Base-by-base conservation (phyloP, 2,888 invertebrate genomes). In the Gryllus longicercus region DNA sequence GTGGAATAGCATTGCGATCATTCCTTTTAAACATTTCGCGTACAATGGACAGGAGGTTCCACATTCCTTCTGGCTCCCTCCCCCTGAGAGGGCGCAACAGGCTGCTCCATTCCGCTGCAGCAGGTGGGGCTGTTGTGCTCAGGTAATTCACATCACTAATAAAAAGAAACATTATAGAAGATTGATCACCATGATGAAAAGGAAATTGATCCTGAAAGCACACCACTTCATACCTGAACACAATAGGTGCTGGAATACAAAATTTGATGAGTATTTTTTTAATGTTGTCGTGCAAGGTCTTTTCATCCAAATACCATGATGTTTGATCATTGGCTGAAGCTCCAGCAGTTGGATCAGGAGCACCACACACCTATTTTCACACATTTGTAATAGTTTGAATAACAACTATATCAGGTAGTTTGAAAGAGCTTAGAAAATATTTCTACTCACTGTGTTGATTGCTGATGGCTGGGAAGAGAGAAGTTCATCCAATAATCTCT, bases 301-400 rank as follows among this genome's bases (percentile, higher is more conserved):
- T 95, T 87, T 97, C 97, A 87, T 99, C 98, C 84, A 99, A 90
- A 88, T 96, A 98, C 99, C 99, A 99, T 51, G 96, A 95, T 0
- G 98, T 97, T 87, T 97, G 97, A 87, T 99, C 98, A 86, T 95
- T 95, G 50, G 96, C 96, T 0, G 98, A 97, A 0, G 98, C 98
- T n/a, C 99, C 99, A 11, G 99, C 99, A 0, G 99, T 99, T 1
- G 99, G 99, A 89, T 99, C 99, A 21, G 97, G 96, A 11, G 96
- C 96, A 10, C 96, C 96, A 85, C 94, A 95, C 75, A 96, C 95
- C 88, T 88, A 38, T 38, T 38, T 38, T 25, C 8, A 38, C 38
- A 38, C 38, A 38, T 38, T 38, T 38, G 38, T 38, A 38, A 38
- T 38, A 38, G 38, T 38, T 38, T 38, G 38, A 38, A 38, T 38